Evolutionary conservation across 2,113 vertebrate species (phyloP), one percentile per base, ranked within the genome.

Genomic region (Crocuta crocuta): DNA sequence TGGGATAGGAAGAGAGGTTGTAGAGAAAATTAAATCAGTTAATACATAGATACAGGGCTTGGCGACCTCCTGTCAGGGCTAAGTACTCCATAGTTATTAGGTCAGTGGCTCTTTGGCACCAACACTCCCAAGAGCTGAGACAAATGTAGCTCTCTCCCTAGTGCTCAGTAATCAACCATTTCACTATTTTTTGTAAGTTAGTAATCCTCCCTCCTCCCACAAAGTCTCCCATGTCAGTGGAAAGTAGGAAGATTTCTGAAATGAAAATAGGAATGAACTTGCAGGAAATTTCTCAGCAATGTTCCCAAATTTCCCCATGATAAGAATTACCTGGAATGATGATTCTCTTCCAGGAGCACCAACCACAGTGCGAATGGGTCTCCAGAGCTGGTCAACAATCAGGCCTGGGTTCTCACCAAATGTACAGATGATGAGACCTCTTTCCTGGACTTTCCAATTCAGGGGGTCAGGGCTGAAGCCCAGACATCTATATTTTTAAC

Each of bases 1-100:
- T 15, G 10, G 3, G 19, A 1, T 4, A 33, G 48, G 19, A 76
- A 81, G 12, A 79, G 1, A 8, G 21, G 4, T 11, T 82, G 0
- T 33, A 10, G 83, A 8, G 33, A 94, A 35, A 55, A 58, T 28
- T 23, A 35, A 58, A 33, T 39, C 58, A 85, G 12, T n/a, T 19
- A 48, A 6, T 82, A 45, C 1, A 2, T 10, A 39, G 21, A 33
- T 23, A 28, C 23, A 39, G 16, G 23, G 19, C 17, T 81, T 21
- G n/a, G 43, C 58, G 53, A n/a, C 24, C 8, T 23, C 16, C n/a
- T 17, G 10, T n/a, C 45, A 12, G 16, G n/a, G 45, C 5, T 45
- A 53, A 8, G 3, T 1, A 0, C 12, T 68, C 26, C 19, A 10
- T 35, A 1, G 10, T 7, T 24, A 4, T 85, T n/a, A n/a, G 10